Percentiles rank a stretch among this genome's conserved stretches.
Evolutionary conservation across 2,797 vertebrate genomes (phyloP).

Genomic region (Sibirionetta formosa): DNA sequence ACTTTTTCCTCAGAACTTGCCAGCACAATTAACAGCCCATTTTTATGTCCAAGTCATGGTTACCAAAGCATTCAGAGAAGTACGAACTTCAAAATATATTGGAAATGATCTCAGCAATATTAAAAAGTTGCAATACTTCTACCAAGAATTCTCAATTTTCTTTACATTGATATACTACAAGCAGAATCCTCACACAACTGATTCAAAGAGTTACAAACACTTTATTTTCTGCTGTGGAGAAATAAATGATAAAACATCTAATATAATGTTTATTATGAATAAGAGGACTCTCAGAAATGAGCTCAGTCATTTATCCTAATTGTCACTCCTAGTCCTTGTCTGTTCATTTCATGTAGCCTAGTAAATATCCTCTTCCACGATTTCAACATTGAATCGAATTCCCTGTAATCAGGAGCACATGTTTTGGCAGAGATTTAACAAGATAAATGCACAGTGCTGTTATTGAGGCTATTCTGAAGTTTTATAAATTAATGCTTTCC

Average conservation of each 20-base stretch:
- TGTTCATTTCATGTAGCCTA: conserved; percentile 11
- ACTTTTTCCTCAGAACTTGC: not conserved
- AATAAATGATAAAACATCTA: conserved; percentile 2
- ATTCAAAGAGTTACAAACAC: not conserved
- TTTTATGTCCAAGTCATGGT: not conserved
- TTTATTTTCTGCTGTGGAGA: not conserved
- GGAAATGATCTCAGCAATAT: not conserved
- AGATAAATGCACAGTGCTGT: conserved; percentile 1
- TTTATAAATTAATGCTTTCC: conserved; percentile 31
- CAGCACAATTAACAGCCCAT: not conserved
- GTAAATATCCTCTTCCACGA: conserved; percentile 19
- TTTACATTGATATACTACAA: not conserved
- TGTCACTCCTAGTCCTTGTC: not conserved
- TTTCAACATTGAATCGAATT: conserved; percentile 20
- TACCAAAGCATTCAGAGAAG: not conserved
- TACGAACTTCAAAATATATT: not conserved
- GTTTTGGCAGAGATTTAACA: conserved; percentile 47
- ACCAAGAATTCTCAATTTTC: not conserved
- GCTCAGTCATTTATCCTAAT: conserved; percentile 10
- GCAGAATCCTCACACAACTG: not conserved
- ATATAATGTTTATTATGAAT: conserved; percentile 3
- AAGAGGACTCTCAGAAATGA: not conserved
- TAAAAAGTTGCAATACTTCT: not conserved
- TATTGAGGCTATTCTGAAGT: not conserved
- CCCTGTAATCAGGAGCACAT: conserved; percentile 25